Evolutionary conservation across 2,888 invertebrate species (phyloP), one percentile per base, ranked within the genome.

Genomic region (Phytoseiulus persimilis): DNA sequence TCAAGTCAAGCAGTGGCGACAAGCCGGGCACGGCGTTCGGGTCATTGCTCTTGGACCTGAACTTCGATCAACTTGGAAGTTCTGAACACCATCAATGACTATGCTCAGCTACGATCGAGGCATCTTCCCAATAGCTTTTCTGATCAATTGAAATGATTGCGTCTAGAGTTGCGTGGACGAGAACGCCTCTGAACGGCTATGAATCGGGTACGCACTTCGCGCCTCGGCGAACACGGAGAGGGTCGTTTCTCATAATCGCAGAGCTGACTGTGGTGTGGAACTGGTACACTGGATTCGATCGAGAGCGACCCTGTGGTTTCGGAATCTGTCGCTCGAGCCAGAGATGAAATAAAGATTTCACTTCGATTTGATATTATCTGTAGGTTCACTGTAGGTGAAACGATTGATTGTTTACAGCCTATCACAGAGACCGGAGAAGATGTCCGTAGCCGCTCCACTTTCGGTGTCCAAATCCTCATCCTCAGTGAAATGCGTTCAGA

Each of bases 401-500:
- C 9, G 39, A 39, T 39, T 39, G n/a, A n/a, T n/a, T 18, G 65
- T 65, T 65, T 28, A 11, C 65, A 65, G 65, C 65, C 65, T 23
- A 46, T 11, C 9, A 14, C 46, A 14, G 46, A 46, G 9, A 65
- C 65, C 23, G 32, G 83, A 83, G 1, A 87, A 87, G 45, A 87
- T 87, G 87, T 87, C 87, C 31, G 32, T 87, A 6, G 31, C 87
- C 28, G 32, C 87, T 23, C 87, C 87, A 31, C 32, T 87, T 11
- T 33, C 32, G 31, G 45, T 39, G 87, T 87, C 87, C 39, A 65
- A 65, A 28, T 65, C 65, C 65, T 65, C 65, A 65, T 87, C 87
- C 33, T 87, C 87, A 18, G 87, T 87, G 45, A 87, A 87, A 45
- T 87, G 87, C 87, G 87, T 87, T 87, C 87, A 87, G 33, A 91